Base-by-base conservation (phyloP, 1,140 invertebrate genomes). In the Tigriopus japonicus region DNA sequence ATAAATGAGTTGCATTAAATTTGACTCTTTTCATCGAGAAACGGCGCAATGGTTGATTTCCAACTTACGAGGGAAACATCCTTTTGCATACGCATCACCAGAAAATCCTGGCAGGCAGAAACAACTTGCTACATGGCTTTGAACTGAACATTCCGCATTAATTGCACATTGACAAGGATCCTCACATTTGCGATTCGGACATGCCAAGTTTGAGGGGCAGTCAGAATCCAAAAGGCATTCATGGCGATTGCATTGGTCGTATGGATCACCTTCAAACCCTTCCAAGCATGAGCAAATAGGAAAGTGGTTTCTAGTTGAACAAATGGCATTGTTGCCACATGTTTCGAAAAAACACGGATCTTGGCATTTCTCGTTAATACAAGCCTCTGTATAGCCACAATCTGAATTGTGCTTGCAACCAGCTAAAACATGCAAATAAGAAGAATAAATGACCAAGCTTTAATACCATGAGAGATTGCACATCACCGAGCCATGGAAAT, bases 241-340 rank as follows among this genome's bases (percentile, higher is more conserved):
- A 49, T 60, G 62, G 10, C 62, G 62, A n/a, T 53, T 49, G 54
- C 66, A 69, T 43, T 65, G 62, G 40, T 69, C 64, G 71, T 79
- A 77, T 0, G 86, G 79, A 73, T 90, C 82, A 0, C 86, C 86
- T 65, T 81, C 81, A 69, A 80, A 90, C 0, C 85, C 86, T 45
- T 73, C 64, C 65, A 82, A 81, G 69, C 89, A 93, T 13, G 73
- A 71, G 69, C 89, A 93, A 19, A 80, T 71, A 1, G 85, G 77
- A 55, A 77, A 70, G 68, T 89, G 86, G 64, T 81, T 76, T 42
- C 77, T 73, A 1, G 81, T 78, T 21, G 72, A 72, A 66, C 87
- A 92, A 60, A 81, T 77, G 0, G 87, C 83, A 70, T 89, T 87
- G 59, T 83, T 73, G 15, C 86, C 86, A 67, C 87, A 91, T 1